These are phyloP conservation scores for Masticophis lateralis DNA, from an alignment of 2,797 vertebrate genomes.

Conservation along the genomic window DNA sequence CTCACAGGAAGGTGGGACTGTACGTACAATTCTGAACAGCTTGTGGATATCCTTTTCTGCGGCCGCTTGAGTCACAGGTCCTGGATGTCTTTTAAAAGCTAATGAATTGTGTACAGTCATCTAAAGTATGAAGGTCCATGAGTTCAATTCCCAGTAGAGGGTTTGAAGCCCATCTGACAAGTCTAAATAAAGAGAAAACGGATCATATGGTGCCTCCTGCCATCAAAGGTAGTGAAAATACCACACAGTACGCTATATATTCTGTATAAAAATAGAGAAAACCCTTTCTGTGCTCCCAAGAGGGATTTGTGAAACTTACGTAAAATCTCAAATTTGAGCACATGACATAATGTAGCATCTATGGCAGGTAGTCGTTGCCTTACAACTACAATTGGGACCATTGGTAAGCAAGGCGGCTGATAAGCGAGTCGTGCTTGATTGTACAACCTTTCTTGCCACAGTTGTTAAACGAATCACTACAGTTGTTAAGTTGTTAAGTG, in stretches of 20 bases:
- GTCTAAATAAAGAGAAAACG: background rate
- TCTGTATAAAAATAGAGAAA: background rate
- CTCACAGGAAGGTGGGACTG: background rate
- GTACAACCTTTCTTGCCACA: no score
- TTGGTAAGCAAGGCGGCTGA: background rate
- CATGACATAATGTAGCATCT: background rate
- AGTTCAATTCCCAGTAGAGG: background rate
- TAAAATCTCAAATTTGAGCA: background rate
- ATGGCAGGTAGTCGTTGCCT: background rate
- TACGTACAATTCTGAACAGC: background rate
- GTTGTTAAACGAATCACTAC: background rate
- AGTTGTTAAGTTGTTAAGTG: background rate
- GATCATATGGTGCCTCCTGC: background rate
- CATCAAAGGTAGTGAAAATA: background rate
- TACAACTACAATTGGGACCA: no score
- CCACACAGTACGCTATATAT: background rate
- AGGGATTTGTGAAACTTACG: background rate
- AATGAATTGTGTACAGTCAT: background rate
- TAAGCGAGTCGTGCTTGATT: background rate
- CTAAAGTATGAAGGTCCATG: background rate
- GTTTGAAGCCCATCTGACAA: background rate
- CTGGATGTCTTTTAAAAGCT: background rate
- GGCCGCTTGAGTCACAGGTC: background rate
- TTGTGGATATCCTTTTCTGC: background rate
- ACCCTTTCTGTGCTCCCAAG: background rate